Conservation (phyloP, 2,113 vertebrate genomes). For the Conger conger region DNA sequence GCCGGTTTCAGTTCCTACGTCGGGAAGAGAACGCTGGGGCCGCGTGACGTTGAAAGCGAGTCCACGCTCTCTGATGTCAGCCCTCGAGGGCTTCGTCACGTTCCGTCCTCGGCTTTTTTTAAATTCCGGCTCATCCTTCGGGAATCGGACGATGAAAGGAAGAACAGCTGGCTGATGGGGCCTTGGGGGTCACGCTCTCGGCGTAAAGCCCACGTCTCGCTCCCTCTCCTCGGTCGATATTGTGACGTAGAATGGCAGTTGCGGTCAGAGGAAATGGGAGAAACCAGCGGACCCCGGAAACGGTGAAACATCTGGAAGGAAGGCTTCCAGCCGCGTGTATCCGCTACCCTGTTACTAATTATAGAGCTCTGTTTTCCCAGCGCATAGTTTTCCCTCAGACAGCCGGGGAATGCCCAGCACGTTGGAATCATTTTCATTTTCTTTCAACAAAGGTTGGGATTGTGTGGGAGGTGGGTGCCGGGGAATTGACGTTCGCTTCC, state of each 20-base stretch:
- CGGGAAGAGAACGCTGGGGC: not conserved
- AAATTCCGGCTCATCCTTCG: not conserved
- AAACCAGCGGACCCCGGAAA: not conserved
- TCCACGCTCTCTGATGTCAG: not conserved
- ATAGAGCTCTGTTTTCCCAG: conserved; percentile 31
- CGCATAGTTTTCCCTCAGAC: not conserved
- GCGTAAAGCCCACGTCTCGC: not conserved
- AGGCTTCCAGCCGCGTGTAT: not conserved
- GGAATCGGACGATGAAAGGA: not conserved
- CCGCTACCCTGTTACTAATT: conserved; percentile 29
- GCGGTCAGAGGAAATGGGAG: not conserved
- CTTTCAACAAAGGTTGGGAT: conserved; percentile 32
- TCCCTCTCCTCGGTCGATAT: not conserved
- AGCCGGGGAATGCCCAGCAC: conserved; percentile 21
- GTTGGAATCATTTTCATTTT: conserved; percentile 15
- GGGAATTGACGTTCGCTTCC: conserved; percentile 28
- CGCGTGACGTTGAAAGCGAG: not conserved
- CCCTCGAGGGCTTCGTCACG: not conserved
- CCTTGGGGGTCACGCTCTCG: not conserved
- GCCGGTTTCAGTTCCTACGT: not conserved
- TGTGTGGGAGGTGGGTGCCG: conserved; percentile 29
- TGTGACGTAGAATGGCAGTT: not conserved
- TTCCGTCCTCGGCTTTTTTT: not conserved
- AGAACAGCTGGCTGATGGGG: not conserved
- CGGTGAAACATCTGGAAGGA: conserved; percentile 25